Conservation (phyloP, 2,888 invertebrate genomes). For the Lamellibrachia satsuma region DNA sequence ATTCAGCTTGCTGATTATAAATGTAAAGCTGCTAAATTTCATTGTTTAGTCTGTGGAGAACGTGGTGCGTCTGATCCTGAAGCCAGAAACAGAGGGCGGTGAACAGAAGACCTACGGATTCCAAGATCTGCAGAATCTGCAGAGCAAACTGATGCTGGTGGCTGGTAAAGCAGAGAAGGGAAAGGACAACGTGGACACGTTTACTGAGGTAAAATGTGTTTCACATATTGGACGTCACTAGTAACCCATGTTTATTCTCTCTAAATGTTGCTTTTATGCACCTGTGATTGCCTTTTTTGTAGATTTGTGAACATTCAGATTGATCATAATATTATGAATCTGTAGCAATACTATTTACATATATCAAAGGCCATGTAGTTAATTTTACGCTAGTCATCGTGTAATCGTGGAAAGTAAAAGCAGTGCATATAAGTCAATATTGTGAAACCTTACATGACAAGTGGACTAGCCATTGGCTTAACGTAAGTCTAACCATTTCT, state of each 20-base stretch:
- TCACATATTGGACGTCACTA: slow-evolving; percentile 46
- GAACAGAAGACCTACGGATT: slow-evolving; percentile 29
- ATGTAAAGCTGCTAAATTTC: neutral
- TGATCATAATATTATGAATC: too few species aligned
- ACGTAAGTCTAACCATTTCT: too few species aligned
- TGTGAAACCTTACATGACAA: too few species aligned
- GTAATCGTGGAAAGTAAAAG: too few species aligned
- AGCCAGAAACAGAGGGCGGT: slow-evolving; percentile 34
- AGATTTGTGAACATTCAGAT: neutral
- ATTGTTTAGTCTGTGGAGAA: slow-evolving; percentile 25
- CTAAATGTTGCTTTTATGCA: slow-evolving; percentile 53
- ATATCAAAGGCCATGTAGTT: too few species aligned
- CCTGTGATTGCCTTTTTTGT: neutral
- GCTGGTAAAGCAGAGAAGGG: slow-evolving; percentile 58
- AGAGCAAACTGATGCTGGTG: slow-evolving; percentile 59
- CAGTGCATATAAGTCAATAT: too few species aligned
- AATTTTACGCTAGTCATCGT: too few species aligned
- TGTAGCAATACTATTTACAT: too few species aligned
- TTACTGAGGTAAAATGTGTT: slow-evolving; percentile 44
- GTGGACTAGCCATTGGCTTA: too few species aligned
- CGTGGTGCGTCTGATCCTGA: slow-evolving; percentile 42
- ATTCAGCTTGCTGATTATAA: neutral
- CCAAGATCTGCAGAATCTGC: slow-evolving; percentile 53
- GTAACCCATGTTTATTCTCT: slow-evolving; percentile 52
- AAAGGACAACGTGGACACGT: slow-evolving; percentile 51